phyloP scores from a whole-genome alignment of 2,888 invertebrate species.

The Drosophila suboccidentalis region DNA sequence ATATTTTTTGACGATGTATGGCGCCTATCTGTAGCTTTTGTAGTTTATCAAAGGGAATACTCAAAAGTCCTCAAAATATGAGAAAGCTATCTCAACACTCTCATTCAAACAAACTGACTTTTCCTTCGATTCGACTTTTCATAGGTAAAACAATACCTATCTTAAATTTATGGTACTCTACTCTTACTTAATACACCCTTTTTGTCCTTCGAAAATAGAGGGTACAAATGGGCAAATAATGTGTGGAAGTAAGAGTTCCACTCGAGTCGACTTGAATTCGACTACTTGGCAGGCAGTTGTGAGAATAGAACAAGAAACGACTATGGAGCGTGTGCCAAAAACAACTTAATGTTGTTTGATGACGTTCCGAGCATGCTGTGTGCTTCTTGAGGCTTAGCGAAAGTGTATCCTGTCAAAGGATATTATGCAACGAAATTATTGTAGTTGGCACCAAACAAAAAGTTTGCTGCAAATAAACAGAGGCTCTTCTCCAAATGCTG shows the following conservation, averaged over 20 bases:
- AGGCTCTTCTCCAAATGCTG: constrained; percentile 33
- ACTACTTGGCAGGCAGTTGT: constrained; percentile 52
- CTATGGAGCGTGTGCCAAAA: constrained; percentile 55
- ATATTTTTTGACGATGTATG: no score
- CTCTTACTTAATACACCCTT: constrained; percentile 6
- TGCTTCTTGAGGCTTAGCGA: constrained; percentile 68
- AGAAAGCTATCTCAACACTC: no score
- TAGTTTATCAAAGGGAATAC: no score
- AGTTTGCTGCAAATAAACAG: constrained; percentile 52
- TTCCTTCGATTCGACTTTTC: no score
- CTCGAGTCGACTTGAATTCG: constrained; percentile 44
- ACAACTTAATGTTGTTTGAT: constrained; percentile 68
- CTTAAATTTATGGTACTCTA: background rate
- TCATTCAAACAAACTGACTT: no score
- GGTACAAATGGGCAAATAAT: constrained; percentile 53
- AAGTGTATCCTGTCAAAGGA: constrained; percentile 74
- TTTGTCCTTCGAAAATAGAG: background rate
- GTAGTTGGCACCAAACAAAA: constrained; percentile 66
- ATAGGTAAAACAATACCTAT: background rate
- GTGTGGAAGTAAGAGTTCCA: constrained; percentile 45
- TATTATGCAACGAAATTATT: constrained; percentile 72
- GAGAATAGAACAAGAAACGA: constrained; percentile 15
- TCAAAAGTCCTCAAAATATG: no score
- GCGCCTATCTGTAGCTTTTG: no score
- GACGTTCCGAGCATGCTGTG: constrained; percentile 62